These are phyloP conservation scores for Limnodromus scolopaceus DNA, from an alignment of 2,797 vertebrate genomes.

Conservation along the genomic window DNA sequence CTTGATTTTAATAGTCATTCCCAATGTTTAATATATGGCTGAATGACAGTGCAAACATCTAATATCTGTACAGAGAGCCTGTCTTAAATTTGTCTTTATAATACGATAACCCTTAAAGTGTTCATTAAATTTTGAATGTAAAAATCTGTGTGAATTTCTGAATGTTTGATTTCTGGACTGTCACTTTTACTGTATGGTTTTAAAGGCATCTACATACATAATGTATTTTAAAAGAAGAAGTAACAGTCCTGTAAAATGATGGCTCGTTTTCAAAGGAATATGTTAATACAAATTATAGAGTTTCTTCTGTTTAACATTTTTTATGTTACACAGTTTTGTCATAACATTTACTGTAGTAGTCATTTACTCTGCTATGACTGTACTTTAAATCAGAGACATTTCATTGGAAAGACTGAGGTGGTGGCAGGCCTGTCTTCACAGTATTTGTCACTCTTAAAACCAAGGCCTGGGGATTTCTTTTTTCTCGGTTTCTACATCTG, in stretches of 20 bases:
- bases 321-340: constrained; percentile 1
- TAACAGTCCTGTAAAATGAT: not conserved
- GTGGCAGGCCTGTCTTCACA: not conserved
- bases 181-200: not conserved
- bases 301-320: not conserved
- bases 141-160: not conserved
- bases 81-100: constrained; percentile 9
- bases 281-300: not conserved
- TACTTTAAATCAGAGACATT: not conserved
- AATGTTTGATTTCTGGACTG: not conserved
- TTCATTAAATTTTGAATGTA: not conserved
- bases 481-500: not conserved
- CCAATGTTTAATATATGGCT: not conserved
- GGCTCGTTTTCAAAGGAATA: not conserved
- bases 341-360: constrained; percentile 26
- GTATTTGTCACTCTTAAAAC: not conserved
- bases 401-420: not conserved
- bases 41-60: not conserved
- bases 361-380: not conserved
- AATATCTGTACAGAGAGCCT: not conserved
- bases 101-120: not conserved
- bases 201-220: not conserved
- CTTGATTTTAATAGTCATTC: constrained; percentile 10
- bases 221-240: not conserved
- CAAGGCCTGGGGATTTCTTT: not conserved